Evolutionary conservation across 2,888 invertebrate species (phyloP).

Genomic region (Hypomecis atomaria): DNA sequence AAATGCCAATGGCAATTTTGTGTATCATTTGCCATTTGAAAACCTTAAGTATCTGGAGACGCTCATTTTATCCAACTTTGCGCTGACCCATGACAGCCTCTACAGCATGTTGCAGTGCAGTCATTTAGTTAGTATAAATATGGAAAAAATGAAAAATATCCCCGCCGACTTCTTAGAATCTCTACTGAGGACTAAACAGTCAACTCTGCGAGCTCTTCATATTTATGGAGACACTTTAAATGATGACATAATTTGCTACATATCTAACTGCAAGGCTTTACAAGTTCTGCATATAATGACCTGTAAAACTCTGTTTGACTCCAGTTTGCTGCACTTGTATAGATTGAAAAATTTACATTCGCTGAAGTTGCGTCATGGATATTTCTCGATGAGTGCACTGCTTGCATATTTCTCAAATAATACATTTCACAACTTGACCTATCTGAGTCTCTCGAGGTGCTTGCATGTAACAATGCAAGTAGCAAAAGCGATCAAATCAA

Average conservation of each 20-base stretch:
- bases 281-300: slow-evolving; percentile 81
- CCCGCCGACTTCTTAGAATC: slow-evolving; percentile 79
- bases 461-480: slow-evolving; percentile 80
- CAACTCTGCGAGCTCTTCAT: slow-evolving; percentile 71
- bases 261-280: slow-evolving; percentile 74
- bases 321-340: slow-evolving; percentile 76
- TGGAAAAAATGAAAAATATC: slow-evolving; percentile 84
- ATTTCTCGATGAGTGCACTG: slow-evolving; percentile 79
- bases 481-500: slow-evolving; percentile 76
- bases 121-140: slow-evolving; percentile 79
- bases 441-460: slow-evolving; percentile 78
- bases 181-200: slow-evolving; percentile 72
- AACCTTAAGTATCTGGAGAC: slow-evolving; percentile 76
- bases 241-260: slow-evolving; percentile 76
- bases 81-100: slow-evolving; percentile 75
- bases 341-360: slow-evolving; percentile 77
- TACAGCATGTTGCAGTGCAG: slow-evolving; percentile 79
- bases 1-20: slow-evolving; percentile 78
- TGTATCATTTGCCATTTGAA: slow-evolving; percentile 80
- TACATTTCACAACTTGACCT: slow-evolving; percentile 75
- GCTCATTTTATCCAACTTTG: slow-evolving; percentile 79
- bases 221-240: slow-evolving; percentile 82
- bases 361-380: slow-evolving; percentile 80
- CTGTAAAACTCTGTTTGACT: slow-evolving; percentile 81
- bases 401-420: slow-evolving; percentile 79